A percentile compares a stretch with the other conserved stretches of the same genome.
phyloP scores from a whole-genome alignment of 2,888 invertebrate genomes.

The Amblyjoppa proteus region DNA sequence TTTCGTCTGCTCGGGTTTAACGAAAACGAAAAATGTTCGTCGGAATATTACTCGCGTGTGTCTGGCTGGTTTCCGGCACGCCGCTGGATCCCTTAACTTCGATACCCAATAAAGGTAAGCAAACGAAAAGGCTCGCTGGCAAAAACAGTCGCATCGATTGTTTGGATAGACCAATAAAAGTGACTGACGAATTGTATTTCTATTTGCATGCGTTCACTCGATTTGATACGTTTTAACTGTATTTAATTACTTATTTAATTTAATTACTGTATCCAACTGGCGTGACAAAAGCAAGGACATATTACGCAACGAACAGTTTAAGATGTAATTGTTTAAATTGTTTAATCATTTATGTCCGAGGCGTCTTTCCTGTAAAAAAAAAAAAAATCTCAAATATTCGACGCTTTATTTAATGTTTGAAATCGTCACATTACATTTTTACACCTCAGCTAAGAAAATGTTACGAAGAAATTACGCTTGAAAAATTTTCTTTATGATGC shows the following conservation, averaged over 20 bases:
- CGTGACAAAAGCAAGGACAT: not conserved
- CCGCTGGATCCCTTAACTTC: constrained; percentile 76
- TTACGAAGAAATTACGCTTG: not conserved
- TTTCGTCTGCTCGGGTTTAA: constrained; percentile 75
- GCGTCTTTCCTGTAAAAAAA: too few species aligned
- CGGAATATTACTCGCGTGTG: constrained; percentile 76
- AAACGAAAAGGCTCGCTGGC: constrained; percentile 33
- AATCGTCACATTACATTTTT: not conserved
- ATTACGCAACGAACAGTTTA: not conserved
- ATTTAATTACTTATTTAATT: too few species aligned
- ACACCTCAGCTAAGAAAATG: not conserved
- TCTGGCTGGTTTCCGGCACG: constrained; percentile 78
- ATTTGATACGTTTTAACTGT: not conserved
- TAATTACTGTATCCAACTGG: too few species aligned
- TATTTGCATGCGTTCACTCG: constrained; percentile 6
- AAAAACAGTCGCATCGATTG: constrained; percentile 32
- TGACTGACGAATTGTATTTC: not conserved
- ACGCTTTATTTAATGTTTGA: too few species aligned
- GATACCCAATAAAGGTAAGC: constrained; percentile 77
- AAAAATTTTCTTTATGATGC: not conserved
- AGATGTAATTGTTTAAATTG: not conserved
- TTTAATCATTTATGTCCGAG: not conserved
- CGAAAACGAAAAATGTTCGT: constrained; percentile 76
- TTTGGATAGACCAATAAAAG: constrained; percentile 13
- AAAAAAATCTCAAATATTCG: too few species aligned